phyloP scores from a whole-genome alignment of 2,113 vertebrate genomes.

The Mionectes macconnelli region DNA sequence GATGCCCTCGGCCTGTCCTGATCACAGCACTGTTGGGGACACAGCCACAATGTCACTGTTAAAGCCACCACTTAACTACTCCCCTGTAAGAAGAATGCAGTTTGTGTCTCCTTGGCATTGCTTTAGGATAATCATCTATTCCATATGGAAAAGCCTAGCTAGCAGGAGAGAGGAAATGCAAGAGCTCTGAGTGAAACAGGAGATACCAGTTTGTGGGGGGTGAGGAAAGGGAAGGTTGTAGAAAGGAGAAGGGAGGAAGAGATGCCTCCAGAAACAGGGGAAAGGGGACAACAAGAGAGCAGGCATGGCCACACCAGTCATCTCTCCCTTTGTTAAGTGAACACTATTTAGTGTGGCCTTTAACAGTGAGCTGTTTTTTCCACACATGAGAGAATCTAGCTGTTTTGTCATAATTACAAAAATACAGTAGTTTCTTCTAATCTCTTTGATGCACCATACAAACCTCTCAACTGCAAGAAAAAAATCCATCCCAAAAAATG shows the following conservation, averaged over 20 bases:
- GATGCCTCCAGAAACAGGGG: background rate
- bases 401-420: background rate
- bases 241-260: background rate
- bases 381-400: background rate
- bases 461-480: background rate
- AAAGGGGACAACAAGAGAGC: background rate
- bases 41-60: background rate
- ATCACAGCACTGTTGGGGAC: background rate
- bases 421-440: background rate
- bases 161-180: background rate
- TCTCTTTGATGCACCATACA: background rate
- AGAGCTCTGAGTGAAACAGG: background rate
- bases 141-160: background rate
- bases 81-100: background rate
- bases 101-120: background rate
- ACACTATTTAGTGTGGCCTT: background rate
- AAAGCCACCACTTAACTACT: background rate
- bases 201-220: background rate
- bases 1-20: background rate
- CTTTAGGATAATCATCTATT: background rate
- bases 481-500: background rate
- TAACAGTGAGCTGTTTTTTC: background rate
- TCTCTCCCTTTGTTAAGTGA: background rate
- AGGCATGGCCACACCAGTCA: background rate
- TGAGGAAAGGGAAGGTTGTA: background rate